Evolutionary conservation across 2,113 vertebrate genomes (phyloP), one percentile per base, ranked within the genome.

Genomic region (Toxotes chatareus): DNA sequence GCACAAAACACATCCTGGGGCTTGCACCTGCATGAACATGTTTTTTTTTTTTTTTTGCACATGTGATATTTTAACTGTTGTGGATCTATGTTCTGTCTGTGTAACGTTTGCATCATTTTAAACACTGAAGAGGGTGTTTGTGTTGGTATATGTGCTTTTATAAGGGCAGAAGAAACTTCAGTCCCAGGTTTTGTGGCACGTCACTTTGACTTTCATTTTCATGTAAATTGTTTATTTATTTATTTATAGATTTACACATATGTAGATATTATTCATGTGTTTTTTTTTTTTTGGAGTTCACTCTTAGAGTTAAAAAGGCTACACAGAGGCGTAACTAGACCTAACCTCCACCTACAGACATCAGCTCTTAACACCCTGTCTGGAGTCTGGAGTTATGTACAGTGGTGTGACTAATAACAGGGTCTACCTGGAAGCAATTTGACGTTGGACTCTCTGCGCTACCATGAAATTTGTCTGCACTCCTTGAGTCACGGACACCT

Each of bases 391-490:
- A 91, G 67, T 93, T 94, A 87, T 49, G 81, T 78, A 62, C 85
- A 72, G 81, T 71, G 79, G 76, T 86, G 82, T 64, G 84, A 83
- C 89, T 94, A 93, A 92, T 94, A 85, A 94, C 86, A 93, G 91
- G 78, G 55, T 92, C 88, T 89, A 89, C 92, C 88, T 91, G 86
- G 84, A 91, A 92, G 89, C 89, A 85, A 82, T 93, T 86, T 89
- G 82, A 86, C 76, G 64, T 82, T 38, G 80, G 87, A 79, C 90
- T 88, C 80, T 62, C 62, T 6, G 82, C 76, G 8, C 88, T 78
- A 87, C 83, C 60, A 73, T 92, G 87, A 91, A 87, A 85, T 92
- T 90, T 89, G 88, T 92, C 90, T 91, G 80, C 73, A 2, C 85
- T 76, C 60, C 68, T 82, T 74, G 86, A 93, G 86, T 91, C 93